Base-by-base conservation (phyloP, 2,888 invertebrate species). In the Stegana nigrithorax region DNA sequence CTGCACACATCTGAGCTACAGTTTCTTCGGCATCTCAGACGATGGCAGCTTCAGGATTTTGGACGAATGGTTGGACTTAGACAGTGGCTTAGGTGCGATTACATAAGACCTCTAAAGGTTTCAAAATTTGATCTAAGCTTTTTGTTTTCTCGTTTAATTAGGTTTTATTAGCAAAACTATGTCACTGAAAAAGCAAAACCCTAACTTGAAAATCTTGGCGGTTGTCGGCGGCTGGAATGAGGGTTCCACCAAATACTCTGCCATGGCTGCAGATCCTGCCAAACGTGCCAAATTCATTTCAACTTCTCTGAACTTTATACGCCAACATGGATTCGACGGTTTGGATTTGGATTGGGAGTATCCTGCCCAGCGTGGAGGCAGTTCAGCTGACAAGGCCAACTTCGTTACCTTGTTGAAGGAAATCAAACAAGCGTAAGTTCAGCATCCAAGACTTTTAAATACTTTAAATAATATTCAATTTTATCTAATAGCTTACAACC, bases 151-250 rank as follows among this genome's bases (percentile, higher is more conserved):
- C n/a, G n/a, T n/a, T n/a, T n/a, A n/a, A n/a, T n/a, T n/a, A 59
- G 45, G 32, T 21, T 77, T 74, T 50, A 75, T 75, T 8, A 67
- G 32, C 23, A 51, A 76, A 2, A 10, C 56, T 2, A 55, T 67
- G 1, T 64, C 45, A 4, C 45, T 71, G 19, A 71, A 68, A 39
- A 1, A 53, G 1, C 27, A 25, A 19, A 68, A 68, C 55, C 61
- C 63, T 0, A 45, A 64, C 3, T 50, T 71, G 12, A 94, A 93
- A 83, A 92, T 94, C 0, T 86, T 94, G 1, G 87, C 96, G 8
- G 95, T 94, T 1, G 89, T 96, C 60, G 97, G 96, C 8, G 96
- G 96, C 0, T 96, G 95, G 95, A 95, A 94, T 79, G 94, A 96
- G 85, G 95, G 94, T 0, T 92, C 92, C 0, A 93, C 92, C 2